Evolutionary conservation across 2,797 vertebrate genomes (phyloP).

Genomic region (Trachurus trachurus): DNA sequence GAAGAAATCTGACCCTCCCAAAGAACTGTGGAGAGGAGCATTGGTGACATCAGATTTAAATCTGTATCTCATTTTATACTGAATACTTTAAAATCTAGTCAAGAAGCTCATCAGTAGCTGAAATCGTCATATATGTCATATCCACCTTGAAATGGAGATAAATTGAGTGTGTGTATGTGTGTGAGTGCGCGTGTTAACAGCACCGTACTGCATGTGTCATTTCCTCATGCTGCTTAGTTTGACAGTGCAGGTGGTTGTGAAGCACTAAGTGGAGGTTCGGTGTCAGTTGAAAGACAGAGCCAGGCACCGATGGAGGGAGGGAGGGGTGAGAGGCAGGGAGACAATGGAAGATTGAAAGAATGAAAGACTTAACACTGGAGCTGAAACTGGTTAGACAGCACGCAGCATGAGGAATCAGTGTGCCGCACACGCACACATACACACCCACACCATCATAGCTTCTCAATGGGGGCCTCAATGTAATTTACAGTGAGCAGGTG

Average conservation of each 20-base stretch:
- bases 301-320: conserved; percentile 28
- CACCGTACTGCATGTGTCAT: conserved; percentile 34
- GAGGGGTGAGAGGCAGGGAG: conserved; percentile 29
- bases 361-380: conserved; percentile 74
- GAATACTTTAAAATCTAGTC: conserved; percentile 24
- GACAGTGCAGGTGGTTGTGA: conserved; percentile 64
- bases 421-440: conserved; percentile 42
- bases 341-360: conserved; percentile 74
- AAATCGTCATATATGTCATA: conserved; percentile 20
- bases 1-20: conserved; percentile 11
- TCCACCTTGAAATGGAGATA: conserved; percentile 24
- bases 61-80: conserved; percentile 30
- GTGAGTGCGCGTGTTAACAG: conserved; percentile 19
- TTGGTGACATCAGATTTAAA: conserved; percentile 33
- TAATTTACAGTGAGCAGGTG: conserved; percentile 84
- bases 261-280: conserved; percentile 67
- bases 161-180: conserved; percentile 20
- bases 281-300: conserved; percentile 58
- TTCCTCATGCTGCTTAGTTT: conserved; percentile 54
- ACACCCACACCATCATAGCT: conserved; percentile 61
- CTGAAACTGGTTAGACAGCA: conserved; percentile 73
- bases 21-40: background rate
- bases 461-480: conserved; percentile 73
- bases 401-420: conserved; percentile 62
- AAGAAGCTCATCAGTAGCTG: conserved; percentile 13